Conservation (phyloP, 1,140 invertebrate species). For the Drosophila auraria region DNA sequence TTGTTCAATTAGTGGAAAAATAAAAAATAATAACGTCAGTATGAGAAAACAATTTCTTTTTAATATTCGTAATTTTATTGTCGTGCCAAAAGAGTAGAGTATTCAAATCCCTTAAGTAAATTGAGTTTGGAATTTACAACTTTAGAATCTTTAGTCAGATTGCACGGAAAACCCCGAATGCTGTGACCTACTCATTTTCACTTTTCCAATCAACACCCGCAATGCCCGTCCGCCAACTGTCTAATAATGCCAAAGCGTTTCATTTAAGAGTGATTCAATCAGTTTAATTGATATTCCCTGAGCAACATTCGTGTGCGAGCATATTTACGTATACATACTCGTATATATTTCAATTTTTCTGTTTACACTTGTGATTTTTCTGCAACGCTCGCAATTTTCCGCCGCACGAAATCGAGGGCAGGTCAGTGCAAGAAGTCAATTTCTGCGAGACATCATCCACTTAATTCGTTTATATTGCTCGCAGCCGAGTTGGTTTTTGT, state of each 20-base stretch:
- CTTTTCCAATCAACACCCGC: slow-evolving; percentile 59
- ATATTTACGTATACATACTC: slow-evolving; percentile 1
- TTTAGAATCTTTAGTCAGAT: background rate
- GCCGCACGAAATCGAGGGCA: slow-evolving; percentile 26
- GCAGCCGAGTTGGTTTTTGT: slow-evolving; percentile 14
- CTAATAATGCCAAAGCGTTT: slow-evolving; percentile 48
- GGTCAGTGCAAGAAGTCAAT: slow-evolving; percentile 52
- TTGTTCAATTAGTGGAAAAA: too few relatives aligned
- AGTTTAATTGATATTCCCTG: slow-evolving; percentile 61
- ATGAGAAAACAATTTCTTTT: too few relatives aligned
- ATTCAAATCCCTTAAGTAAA: too few relatives aligned
- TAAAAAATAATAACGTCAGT: too few relatives aligned
- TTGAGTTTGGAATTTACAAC: too few relatives aligned
- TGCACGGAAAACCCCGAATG: background rate
- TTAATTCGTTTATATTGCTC: slow-evolving; percentile 62
- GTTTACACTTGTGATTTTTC: slow-evolving; percentile 60
- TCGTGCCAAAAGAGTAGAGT: too few relatives aligned
- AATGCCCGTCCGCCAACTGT: slow-evolving; percentile 9
- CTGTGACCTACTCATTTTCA: slow-evolving; percentile 47
- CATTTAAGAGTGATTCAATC: slow-evolving; percentile 70
- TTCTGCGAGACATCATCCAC: slow-evolving; percentile 22
- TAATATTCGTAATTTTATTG: too few relatives aligned
- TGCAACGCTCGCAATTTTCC: slow-evolving; percentile 54
- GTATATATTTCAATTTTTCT: slow-evolving; percentile 45
- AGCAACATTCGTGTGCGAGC: slow-evolving; percentile 2